Evolutionary conservation across 2,797 vertebrate species (phyloP), one percentile per base, ranked within the genome.

Genomic region (Poecilia gillii): DNA sequence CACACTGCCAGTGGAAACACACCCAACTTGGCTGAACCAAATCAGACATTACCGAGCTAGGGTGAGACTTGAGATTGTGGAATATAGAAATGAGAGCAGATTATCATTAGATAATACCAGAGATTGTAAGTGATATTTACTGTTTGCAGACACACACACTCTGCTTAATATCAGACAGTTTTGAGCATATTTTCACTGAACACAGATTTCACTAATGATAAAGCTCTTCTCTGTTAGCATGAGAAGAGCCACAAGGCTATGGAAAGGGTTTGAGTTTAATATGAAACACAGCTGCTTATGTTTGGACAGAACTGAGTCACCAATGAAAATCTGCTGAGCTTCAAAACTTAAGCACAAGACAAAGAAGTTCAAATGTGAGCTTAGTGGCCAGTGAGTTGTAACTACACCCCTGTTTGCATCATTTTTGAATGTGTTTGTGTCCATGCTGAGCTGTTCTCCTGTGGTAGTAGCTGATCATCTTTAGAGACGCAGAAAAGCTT

Each of bases 321-420:
- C 28, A 62, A 8, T 62, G 0, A 33, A 62, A 31, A 62, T 62
- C 13, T 13, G 57, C 20, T 62, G 57, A 62, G 13, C 8, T 41
- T 25, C 3, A 3, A 25, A 70, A 43, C 11, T 68, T 41, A 25
- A 25, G 39, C 3, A 41, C 39, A 12, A 16, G 47, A 28, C 28
- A 55, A 14, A 1, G 0, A 9, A 66, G 33, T 78, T 2, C 66
- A 57, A 73, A 45, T 62, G 45, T 68, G 59, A 51, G 78, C 47
- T 45, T 14, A 14, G 12, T 8, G 3, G 0, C 53, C 33, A 46
- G 23, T 3, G 62, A 36, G 16, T 62, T 82, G 74, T 85, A 72
- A 85, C 81, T 70, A 39, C 43, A 53, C 81, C 57, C 13, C 45
- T 64, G 80, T 86, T 87, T 71, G 73, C 43, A 39, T 76, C 74